Evolutionary conservation across 1,140 invertebrate species (phyloP), one percentile per base, ranked within the genome.

Genomic region (Bombus confusus): DNA sequence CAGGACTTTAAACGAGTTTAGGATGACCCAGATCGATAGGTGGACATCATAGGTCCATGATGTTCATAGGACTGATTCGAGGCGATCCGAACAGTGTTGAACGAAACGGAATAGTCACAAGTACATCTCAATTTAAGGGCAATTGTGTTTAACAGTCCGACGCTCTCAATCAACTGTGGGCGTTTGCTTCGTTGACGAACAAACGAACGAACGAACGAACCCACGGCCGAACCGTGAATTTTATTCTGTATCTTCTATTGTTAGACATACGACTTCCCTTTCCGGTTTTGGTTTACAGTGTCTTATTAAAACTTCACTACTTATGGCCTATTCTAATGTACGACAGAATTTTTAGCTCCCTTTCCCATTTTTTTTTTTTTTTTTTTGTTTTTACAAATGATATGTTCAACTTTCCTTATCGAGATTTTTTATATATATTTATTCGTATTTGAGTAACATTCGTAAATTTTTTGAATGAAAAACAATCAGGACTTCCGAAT

Each of bases 111-210:
- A 57, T 71, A 34, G 43, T 69, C 64, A n/a, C 59, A 79, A 71
- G 74, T 79, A 79, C 82, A 34, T 84, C 62, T 86, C 80, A 86
- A 86, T 81, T 86, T 82, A 79, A 64, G 75, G 47, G 75, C 82
- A 84, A 84, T 84, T 84, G 82, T 71, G 73, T 22, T 37, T 59
- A 76, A 79, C 82, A 71, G 73, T 83, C 71, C 41, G 62, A 64
- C 81, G 81, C 62, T 83, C 73, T 59, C 80, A 74, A 75, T 73
- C 79, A 62, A 74, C 72, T 64, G 85, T 86, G 80, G 79, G 85
- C 80, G 85, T 86, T 37, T 15, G 80, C 47, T 66, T 83, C 68
- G 59, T 66, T 59, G 41, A 47, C 77, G 68, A 43, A 72, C 77
- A 47, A 69, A 83, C 64, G 57, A 74, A 81, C 39, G 28, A 37